Evolutionary conservation across 2,797 vertebrate species (phyloP), one percentile per base, ranked within the genome.

Genomic region (Benthosema pterotum): DNA sequence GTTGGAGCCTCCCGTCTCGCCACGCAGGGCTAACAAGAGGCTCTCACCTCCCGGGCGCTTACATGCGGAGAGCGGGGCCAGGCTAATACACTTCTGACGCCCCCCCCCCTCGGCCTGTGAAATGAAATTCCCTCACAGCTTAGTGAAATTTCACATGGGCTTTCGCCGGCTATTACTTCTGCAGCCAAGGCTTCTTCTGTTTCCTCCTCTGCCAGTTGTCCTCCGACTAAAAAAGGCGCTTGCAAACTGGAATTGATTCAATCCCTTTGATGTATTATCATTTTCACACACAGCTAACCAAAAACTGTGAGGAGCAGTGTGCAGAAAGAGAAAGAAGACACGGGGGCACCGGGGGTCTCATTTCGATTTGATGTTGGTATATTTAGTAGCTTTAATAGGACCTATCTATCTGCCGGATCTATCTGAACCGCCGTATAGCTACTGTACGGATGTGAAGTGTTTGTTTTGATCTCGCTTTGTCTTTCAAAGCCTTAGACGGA

Each of bases 21-120:
- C 82, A 83, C 80, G 82, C 77, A 74, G 67, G 50, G 66, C 56
- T 59, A 38, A 63, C 77, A 75, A 61, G 46, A 77, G 52, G 59
- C 42, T 69, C 63, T 71, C 79, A 76, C 78, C 61, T 60, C 67
- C n/a, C 65, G 71, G 52, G 32, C 28, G 52, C 53, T 66, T 12
- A 45, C 60, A 65, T 2, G 25, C 42, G 54, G 12, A 57, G 71
- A 71, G 57, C 46, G 28, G 28, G 48, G 55, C 16, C 12, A 2
- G n/a, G 53, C 58, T 77, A 74, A 77, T 67, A 72, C 43, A 32
- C 61, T 52, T 67, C 60, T 70, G 60, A 80, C 63, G 28, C 61
- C 4, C 60, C 62, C 60, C 62, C 57, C 71, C 48, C 60, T 57
- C 49, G 52, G 64, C 64, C 67, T 51, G 60, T 28, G 38, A 57